Base-by-base conservation (phyloP, 2,113 vertebrate genomes). In the Periophthalmodon schlosseri region DNA sequence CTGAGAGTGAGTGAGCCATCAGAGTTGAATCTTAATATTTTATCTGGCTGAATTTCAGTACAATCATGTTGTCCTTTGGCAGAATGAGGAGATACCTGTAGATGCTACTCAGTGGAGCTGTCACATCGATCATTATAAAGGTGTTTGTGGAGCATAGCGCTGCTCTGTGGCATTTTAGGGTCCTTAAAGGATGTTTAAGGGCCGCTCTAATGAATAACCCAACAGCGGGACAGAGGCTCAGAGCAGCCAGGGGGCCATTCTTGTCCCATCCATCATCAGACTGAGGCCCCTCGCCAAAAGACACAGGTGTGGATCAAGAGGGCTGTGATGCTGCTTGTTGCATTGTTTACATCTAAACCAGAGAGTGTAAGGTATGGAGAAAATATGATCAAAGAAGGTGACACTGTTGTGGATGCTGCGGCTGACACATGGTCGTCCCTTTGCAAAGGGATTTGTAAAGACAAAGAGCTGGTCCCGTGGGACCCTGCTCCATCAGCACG, bases 401-500 rank as follows among this genome's bases (percentile, higher is more conserved):
- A 73, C 63, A 39, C 39, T 52, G 68, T 18, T 74, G 69, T 68
- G 54, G 9, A 74, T 18, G 63, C 65, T 66, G 71, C 50, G 44
- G 28, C 74, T 28, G 66, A 67, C 82, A 73, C 61, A 64, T 10
- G 80, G 71, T 68, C 78, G 75, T 74, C 72, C 73, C 49, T 44
- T 76, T 86, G 75, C 77, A 66, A 16, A 74, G 75, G 73, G 89
- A 47, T 73, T 80, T 82, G 24, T 80, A 72, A 79, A 86, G 83
- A 90, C 88, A 87, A 88, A 88, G 86, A 89, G 79, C 80, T 84
- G 82, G 64, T 88, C 91, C 86, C 89, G 74, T 57, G 68, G 83
- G 89, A 82, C 57, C 14, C 3, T 75, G 66, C 80, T 82, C 84
- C 86, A 84, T 88, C 87, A 83, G 78, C 80, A 63, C 63, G 63